phyloP scores from a whole-genome alignment of 2,113 vertebrate genomes.

The Chaenogobius annularis region DNA sequence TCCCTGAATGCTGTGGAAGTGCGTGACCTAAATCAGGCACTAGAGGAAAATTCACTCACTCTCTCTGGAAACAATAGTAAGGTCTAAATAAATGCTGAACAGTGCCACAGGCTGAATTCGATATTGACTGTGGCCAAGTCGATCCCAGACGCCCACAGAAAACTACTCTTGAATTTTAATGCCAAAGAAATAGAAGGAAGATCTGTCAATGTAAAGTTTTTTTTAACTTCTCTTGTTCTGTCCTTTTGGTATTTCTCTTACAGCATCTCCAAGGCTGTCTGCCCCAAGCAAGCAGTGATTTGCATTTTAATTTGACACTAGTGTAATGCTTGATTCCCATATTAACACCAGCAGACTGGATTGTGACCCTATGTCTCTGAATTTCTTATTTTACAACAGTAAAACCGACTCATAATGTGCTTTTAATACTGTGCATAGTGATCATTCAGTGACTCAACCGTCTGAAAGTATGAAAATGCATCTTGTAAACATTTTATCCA shows the following conservation, averaged over 20 bases:
- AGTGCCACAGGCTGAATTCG: constrained; percentile 28
- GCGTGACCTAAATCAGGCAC: constrained; percentile 60
- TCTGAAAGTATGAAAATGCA: no score
- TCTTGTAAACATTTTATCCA: no score
- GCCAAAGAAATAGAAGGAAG: background rate
- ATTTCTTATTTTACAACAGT: background rate
- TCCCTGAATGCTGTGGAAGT: constrained; percentile 52
- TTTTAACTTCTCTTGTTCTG: background rate
- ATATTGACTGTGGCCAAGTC: constrained; percentile 15
- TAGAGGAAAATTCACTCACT: constrained; percentile 8
- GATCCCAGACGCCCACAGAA: constrained; percentile 20
- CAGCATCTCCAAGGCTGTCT: background rate
- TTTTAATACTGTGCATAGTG: no score
- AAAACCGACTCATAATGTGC: no score
- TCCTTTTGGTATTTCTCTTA: background rate
- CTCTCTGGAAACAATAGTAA: constrained; percentile 21
- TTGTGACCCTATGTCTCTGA: background rate
- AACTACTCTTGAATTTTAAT: background rate
- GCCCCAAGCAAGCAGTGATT: background rate
- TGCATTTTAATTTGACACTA: background rate
- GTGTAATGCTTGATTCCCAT: no score
- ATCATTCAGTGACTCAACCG: no score
- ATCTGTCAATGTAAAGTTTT: background rate
- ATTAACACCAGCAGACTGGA: background rate
- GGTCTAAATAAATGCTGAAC: constrained; percentile 30